Conservation (phyloP, 2,113 vertebrate species). For the Hemiprocne comata region DNA sequence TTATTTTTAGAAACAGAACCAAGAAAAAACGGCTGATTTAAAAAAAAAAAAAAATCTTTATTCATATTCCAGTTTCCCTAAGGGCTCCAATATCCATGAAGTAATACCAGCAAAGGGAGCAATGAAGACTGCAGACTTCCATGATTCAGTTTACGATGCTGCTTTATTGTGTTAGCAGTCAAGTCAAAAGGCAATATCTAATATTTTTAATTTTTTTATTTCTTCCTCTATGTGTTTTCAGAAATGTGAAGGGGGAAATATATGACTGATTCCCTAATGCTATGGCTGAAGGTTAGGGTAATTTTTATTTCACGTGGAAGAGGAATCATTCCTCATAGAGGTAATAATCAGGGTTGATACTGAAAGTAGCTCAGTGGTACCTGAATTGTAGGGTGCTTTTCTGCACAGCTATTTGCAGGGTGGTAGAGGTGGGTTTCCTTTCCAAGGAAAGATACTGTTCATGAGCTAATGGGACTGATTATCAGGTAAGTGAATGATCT, state of each 20-base stretch:
- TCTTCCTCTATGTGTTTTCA: constrained; percentile 28
- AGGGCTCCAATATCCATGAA: constrained; percentile 87
- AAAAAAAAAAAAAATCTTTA: constrained; percentile 85
- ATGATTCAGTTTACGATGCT: constrained; percentile 72
- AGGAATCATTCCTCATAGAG: constrained; percentile 18
- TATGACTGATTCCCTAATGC: constrained; percentile 23
- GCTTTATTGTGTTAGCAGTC: constrained; percentile 78
- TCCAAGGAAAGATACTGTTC: background rate
- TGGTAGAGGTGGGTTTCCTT: background rate
- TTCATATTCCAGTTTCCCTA: constrained; percentile 93
- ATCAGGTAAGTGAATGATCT: background rate
- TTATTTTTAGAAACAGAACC: constrained; percentile 88
- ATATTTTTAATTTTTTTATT: constrained; percentile 77
- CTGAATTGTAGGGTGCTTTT: background rate
- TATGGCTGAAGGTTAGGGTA: constrained; percentile 31
- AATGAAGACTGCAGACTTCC: constrained; percentile 74
- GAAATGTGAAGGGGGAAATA: constrained; percentile 36
- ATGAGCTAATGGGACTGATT: background rate
- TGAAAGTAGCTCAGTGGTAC: background rate
- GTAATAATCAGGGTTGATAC: constrained; percentile 30
- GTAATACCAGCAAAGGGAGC: constrained; percentile 81
- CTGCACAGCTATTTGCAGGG: background rate
- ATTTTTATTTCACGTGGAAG: constrained; percentile 42
- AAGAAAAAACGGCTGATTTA: constrained; percentile 73
- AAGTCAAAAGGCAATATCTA: constrained; percentile 75